Conservation (phyloP, 2,113 vertebrate species). For the Gnathonemus longibarbis region DNA sequence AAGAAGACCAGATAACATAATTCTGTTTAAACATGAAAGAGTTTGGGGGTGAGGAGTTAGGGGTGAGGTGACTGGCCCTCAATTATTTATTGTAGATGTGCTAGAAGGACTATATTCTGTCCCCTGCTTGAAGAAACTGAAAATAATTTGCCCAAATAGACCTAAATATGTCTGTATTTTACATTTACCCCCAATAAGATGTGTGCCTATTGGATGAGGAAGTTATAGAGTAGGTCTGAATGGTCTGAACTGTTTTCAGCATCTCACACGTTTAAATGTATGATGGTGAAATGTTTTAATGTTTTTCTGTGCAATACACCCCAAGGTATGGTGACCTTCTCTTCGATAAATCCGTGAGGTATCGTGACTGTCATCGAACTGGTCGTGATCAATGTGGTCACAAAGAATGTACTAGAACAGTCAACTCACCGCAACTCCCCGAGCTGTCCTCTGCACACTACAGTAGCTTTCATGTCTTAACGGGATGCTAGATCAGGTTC, state of each 20-base stretch:
- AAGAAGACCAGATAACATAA: background rate
- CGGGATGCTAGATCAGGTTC: background rate
- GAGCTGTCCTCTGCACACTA: background rate
- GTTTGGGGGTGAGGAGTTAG: too few relatives aligned
- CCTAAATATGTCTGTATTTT: background rate
- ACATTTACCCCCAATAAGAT: background rate
- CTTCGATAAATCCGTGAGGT: background rate
- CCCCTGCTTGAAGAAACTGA: background rate
- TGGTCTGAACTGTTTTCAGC: background rate
- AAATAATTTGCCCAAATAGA: background rate
- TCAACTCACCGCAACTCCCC: background rate
- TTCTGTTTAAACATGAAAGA: background rate
- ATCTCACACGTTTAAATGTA: background rate
- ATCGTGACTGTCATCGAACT: background rate
- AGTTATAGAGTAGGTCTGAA: background rate
- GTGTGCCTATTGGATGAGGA: background rate
- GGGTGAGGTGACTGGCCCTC: background rate
- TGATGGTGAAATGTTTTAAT: background rate
- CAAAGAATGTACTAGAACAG: background rate
- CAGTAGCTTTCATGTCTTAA: background rate
- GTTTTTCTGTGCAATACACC: background rate
- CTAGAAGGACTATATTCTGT: background rate
- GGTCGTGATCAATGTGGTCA: background rate
- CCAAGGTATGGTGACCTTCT: background rate
- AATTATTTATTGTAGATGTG: background rate